A percentile compares a stretch with the other conserved stretches of the same genome.
These are phyloP conservation scores for Campoletis raptor DNA, from an alignment of 2,888 invertebrate genomes.

Conservation along the genomic window DNA sequence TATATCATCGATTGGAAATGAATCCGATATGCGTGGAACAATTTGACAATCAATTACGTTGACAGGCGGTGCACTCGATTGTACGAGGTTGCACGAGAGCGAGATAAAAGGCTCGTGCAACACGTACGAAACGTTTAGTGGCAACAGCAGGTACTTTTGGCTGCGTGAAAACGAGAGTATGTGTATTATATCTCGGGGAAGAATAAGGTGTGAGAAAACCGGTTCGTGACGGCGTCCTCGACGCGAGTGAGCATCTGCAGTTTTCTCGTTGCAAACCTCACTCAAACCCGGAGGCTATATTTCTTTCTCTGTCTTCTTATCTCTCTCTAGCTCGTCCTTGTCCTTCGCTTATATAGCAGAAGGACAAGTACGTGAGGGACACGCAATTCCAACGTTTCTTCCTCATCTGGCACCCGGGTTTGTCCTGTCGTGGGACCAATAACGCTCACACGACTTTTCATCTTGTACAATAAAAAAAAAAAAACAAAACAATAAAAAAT, in stretches of 20 bases:
- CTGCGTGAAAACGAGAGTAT: constrained; percentile 49
- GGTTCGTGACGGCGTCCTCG: constrained; percentile 49
- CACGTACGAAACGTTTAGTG: constrained; percentile 15
- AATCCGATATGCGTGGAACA: constrained; percentile 5
- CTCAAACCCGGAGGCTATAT: neutral
- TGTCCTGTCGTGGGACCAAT: constrained; percentile 23
- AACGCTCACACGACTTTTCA: constrained; percentile 36
- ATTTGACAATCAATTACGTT: constrained; percentile 47
- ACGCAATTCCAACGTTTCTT: constrained; percentile 13
- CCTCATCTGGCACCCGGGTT: constrained; percentile 22
- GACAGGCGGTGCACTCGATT: constrained; percentile 29
- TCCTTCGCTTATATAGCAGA: constrained; percentile 41
- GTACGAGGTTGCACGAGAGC: constrained; percentile 2
- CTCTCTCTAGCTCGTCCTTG: constrained; percentile 22
- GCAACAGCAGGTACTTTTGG: constrained; percentile 10
- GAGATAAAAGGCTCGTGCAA: constrained; percentile 13
- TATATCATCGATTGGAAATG: constrained; percentile 14
- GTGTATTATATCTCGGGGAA: constrained; percentile 15
- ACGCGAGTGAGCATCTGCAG: constrained; percentile 33
- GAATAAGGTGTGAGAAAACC: constrained; percentile 49
- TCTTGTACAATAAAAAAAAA: neutral
- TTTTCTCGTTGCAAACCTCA: constrained; percentile 30
- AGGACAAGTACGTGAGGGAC: constrained; percentile 44
- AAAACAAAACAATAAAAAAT: neutral
- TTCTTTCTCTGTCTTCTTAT: neutral